These are phyloP conservation scores for Microplitis mediator DNA, from an alignment of 1,140 invertebrate species.

Conservation along the genomic window DNA sequence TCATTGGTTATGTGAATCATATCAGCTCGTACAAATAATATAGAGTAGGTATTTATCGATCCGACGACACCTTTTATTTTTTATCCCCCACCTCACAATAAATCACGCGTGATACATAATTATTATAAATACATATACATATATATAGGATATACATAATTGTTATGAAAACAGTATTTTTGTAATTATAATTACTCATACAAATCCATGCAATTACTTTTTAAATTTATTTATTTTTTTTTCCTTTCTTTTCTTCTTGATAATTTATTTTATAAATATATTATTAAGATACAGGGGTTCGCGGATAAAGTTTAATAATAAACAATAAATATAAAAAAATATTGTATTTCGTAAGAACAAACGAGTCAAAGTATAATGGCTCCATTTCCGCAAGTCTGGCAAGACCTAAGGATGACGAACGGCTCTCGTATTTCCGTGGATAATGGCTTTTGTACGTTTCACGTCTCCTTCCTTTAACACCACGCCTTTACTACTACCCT, in stretches of 20 bases:
- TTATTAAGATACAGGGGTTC: not conserved
- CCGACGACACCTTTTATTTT: not conserved
- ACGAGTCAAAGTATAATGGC: constrained; percentile 18
- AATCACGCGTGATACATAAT: too few relatives aligned
- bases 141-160: too few relatives aligned
- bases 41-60: not conserved
- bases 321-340: too few relatives aligned
- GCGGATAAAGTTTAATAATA: not conserved
- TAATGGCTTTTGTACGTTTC: constrained; percentile 26
- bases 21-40: not conserved
- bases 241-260: too few relatives aligned
- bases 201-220: too few relatives aligned
- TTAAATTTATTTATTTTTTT: too few relatives aligned
- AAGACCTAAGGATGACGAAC: constrained; percentile 24
- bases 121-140: too few relatives aligned
- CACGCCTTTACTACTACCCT: constrained; percentile 13
- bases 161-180: too few relatives aligned
- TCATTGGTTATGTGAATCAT: not conserved
- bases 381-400: constrained; percentile 12
- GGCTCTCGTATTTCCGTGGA: constrained; percentile 27
- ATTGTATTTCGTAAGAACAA: not conserved
- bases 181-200: too few relatives aligned
- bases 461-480: constrained; percentile 16
- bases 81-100: too few relatives aligned
- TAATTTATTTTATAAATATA: too few relatives aligned